phyloP scores from a whole-genome alignment of 2,888 invertebrate species.

The Napeogenes inachia region DNA sequence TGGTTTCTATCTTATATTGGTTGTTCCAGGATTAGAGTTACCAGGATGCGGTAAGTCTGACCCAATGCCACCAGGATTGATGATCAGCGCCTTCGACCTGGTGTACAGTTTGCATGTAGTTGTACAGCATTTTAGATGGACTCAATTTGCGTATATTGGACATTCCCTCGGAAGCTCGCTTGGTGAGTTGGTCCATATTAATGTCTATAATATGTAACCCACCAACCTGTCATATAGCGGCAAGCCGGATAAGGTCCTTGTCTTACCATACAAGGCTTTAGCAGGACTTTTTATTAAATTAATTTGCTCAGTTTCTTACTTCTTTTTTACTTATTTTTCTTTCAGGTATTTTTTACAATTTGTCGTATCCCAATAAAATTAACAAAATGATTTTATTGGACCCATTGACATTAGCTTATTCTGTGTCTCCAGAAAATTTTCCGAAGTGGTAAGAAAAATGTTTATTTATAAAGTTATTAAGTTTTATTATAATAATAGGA shows the following conservation, averaged over 20 bases:
- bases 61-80: constrained; percentile 64
- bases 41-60: constrained; percentile 80
- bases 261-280: no score
- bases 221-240: no score
- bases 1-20: no score
- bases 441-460: constrained; percentile 39
- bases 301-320: no score
- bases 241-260: no score
- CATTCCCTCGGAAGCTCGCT: constrained; percentile 59
- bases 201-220: background rate
- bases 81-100: constrained; percentile 59
- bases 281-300: no score
- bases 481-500: no score
- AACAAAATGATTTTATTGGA: constrained; percentile 58
- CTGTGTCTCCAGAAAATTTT: constrained; percentile 44
- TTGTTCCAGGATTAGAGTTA: constrained; percentile 64
- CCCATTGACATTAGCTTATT: constrained; percentile 41
- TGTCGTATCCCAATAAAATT: constrained; percentile 70
- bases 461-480: background rate
- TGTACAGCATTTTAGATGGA: constrained; percentile 60
- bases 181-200: constrained; percentile 40
- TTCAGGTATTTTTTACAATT: constrained; percentile 57
- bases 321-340: constrained; percentile 22
- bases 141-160: constrained; percentile 46
- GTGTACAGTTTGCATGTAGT: constrained; percentile 55